Evolutionary conservation across 2,888 invertebrate genomes (phyloP), one percentile per base, ranked within the genome.

Genomic region (Ceriagrion tenellum): DNA sequence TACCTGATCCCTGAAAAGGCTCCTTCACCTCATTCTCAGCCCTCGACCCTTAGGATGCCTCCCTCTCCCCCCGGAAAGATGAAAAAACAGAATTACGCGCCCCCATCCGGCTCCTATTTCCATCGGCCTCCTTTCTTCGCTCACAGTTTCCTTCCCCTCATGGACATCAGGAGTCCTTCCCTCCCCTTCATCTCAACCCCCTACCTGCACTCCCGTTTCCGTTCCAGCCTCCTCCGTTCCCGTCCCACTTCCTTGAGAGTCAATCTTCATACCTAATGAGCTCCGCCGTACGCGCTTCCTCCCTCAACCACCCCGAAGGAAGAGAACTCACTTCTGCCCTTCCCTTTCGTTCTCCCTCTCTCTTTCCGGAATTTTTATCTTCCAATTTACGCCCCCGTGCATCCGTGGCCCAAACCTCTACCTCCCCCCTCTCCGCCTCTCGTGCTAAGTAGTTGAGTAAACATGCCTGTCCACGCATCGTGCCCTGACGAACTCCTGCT

Each of bases 191-290:
- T n/a, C 81, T 3, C 30, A 35, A 0, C 35, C 81, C 35, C 18
- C 13, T 35, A 18, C 26, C 30, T 59, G 16, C 59, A 59, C 59
- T 26, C 81, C 13, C 0, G 30, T 35, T 35, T 81, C 35, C 35
- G 69, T 30, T 35, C 18, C 35, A 4, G 12, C n/a, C 23, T 18
- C 35, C 30, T n/a, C n/a, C n/a, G n/a, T 18, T 35, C 81, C 81
- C 30, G 0, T 12, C n/a, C 81, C 81, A 16, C 35, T 81, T 16
- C 2, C 81, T n/a, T 8, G 35, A 81, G 81, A 81, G 81, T 35
- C 81, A 81, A 81, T 81, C 81, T 81, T 81, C 81, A 81, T 81
- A 81, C 35, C 81, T 81, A 81, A 81, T 81, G 81, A 81, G 81
- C 81, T 81, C 81, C 81, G 35, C 35, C 81, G 35, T 81, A 69